Conservation (phyloP, 1,140 invertebrate species). For the Pseudobourletiella spinata region DNA sequence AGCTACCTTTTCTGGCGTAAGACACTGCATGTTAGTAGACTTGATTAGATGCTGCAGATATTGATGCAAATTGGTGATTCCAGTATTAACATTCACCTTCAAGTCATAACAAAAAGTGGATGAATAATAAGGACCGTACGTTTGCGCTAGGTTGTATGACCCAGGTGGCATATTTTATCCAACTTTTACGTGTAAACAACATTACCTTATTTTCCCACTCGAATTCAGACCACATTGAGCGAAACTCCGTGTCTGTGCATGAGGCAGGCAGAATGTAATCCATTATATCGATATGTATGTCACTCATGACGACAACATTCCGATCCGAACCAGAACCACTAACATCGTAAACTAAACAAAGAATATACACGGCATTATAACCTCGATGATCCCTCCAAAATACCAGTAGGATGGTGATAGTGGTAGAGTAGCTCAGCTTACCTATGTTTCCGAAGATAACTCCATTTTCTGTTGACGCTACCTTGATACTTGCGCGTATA, state of each 20-base stretch:
- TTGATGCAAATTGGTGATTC: constrained; percentile 81
- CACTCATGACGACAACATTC: constrained; percentile 96
- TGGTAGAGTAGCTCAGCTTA: too few species aligned
- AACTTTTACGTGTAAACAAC: too few species aligned
- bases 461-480: constrained; percentile 95
- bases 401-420: too few species aligned
- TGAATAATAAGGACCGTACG: too few species aligned
- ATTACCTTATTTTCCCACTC: constrained; percentile 99
- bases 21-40: constrained; percentile 97
- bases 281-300: constrained; percentile 99
- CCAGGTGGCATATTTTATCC: too few species aligned
- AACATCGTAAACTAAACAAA: constrained; percentile 79
- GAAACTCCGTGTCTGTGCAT: constrained; percentile 91
- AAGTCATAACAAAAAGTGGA: constrained; percentile 32
- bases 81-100: constrained; percentile 87
- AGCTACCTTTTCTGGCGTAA: constrained; percentile 80
- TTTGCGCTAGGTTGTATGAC: too few species aligned
- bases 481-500: constrained; percentile 94
- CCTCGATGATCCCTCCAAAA: too few species aligned
- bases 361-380: too few species aligned
- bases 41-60: constrained; percentile 88
- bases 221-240: constrained; percentile 99
- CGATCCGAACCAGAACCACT: constrained; percentile 84
- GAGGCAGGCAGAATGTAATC: constrained; percentile 98
- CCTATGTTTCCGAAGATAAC: constrained; percentile 99